Percentiles rank a stretch among this genome's conserved stretches.
Evolutionary conservation across 2,888 invertebrate species (phyloP).

Genomic region (Ectemnius cavifrons): DNA sequence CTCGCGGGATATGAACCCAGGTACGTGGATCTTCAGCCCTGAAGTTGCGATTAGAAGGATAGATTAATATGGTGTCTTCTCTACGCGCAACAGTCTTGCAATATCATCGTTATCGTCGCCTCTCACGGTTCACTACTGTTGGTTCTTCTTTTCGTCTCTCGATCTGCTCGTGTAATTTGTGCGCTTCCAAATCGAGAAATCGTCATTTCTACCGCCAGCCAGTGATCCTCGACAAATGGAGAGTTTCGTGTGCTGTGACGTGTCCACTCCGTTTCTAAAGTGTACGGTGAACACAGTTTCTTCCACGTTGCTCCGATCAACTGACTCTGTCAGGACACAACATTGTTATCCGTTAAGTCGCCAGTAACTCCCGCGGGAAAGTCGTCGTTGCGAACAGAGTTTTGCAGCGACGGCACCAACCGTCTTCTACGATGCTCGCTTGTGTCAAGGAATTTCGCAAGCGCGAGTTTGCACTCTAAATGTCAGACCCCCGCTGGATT

Average conservation of each 20-base stretch:
- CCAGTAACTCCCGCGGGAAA: too few species aligned
- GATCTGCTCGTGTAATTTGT: not conserved
- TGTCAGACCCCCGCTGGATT: constrained; percentile 18
- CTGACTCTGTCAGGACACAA: too few species aligned
- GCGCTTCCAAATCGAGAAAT: not conserved
- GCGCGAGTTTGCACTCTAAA: constrained; percentile 10
- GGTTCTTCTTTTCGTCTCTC: not conserved
- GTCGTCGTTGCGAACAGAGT: not conserved
- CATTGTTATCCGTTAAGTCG: too few species aligned
- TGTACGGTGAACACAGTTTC: not conserved
- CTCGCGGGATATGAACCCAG: constrained; percentile 76
- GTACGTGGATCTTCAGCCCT: constrained; percentile 63
- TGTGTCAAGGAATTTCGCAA: constrained; percentile 23
- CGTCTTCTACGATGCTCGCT: not conserved
- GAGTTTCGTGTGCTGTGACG: not conserved
- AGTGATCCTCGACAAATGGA: constrained; percentile 7
- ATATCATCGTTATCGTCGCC: not conserved
- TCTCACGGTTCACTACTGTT: not conserved
- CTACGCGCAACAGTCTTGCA: too few species aligned
- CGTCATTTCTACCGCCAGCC: not conserved
- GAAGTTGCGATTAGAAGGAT: constrained; percentile 19
- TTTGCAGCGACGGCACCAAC: not conserved
- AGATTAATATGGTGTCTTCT: not conserved
- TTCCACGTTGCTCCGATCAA: not conserved
- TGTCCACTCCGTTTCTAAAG: constrained; percentile 3